phyloP scores from a whole-genome alignment of 2,113 vertebrate genomes.

The Colossoma macropomum region DNA sequence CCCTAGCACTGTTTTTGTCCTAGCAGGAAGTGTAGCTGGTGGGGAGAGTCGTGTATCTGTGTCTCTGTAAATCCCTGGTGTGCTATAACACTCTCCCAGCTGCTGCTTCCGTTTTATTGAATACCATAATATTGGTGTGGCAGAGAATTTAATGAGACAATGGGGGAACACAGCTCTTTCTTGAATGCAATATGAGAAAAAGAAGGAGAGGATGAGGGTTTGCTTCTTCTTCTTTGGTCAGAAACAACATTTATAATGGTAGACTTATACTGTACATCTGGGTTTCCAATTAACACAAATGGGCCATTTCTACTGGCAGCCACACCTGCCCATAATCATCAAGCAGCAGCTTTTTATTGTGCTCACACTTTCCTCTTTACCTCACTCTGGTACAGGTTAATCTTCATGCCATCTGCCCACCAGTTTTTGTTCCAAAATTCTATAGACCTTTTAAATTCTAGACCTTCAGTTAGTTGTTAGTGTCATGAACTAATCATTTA shows the following conservation, averaged over 20 bases:
- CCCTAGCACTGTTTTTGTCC: background rate
- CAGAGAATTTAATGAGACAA: slow-evolving; percentile 43
- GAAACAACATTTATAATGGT: background rate
- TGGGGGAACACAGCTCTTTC: background rate
- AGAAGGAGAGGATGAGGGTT: background rate
- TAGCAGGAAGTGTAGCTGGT: slow-evolving; percentile 11
- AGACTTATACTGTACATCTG: background rate
- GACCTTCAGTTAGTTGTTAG: too few relatives aligned
- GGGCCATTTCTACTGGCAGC: background rate
- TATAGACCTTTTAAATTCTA: too few relatives aligned
- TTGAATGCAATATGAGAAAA: slow-evolving; percentile 28
- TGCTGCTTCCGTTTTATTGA: slow-evolving; percentile 50
- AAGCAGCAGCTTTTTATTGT: too few relatives aligned
- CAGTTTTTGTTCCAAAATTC: too few relatives aligned
- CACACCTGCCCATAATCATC: background rate
- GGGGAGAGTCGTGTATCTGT: slow-evolving; percentile 28
- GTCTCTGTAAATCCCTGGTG: slow-evolving; percentile 39
- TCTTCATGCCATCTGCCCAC: too few relatives aligned
- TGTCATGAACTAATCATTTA: too few relatives aligned
- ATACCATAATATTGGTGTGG: slow-evolving; percentile 41
- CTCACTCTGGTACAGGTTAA: too few relatives aligned
- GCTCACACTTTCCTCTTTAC: too few relatives aligned
- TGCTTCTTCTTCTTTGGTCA: background rate
- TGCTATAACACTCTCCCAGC: slow-evolving; percentile 43
- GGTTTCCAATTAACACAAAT: background rate